phyloP scores from a whole-genome alignment of 2,888 invertebrate species.

The Synergus japonicus region DNA sequence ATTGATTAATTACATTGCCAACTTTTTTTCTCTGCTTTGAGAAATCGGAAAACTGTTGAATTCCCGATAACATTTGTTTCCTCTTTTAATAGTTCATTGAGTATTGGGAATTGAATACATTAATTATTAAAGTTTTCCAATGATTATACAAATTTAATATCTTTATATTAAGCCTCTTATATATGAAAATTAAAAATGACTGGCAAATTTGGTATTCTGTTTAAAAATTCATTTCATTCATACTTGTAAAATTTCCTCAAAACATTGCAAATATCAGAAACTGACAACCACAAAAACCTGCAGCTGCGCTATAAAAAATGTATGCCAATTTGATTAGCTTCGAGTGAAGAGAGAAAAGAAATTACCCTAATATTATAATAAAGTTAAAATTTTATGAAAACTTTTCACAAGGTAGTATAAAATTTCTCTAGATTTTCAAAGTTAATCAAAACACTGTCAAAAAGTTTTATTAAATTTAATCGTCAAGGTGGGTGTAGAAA shows the following conservation, averaged over 20 bases:
- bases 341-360: neutral
- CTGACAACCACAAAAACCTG: neutral
- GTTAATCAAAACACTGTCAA: neutral
- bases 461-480: neutral
- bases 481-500: neutral
- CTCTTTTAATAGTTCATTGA: neutral
- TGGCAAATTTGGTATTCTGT: neutral
- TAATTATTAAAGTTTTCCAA: neutral
- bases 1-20: constrained; percentile 3
- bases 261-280: neutral
- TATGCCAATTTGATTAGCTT: neutral
- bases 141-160: neutral
- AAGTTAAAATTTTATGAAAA: neutral
- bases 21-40: neutral
- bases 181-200: neutral
- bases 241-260: neutral
- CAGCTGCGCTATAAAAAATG: neutral
- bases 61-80: neutral
- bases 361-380: neutral
- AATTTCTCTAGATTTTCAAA: constrained; percentile 13
- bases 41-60: neutral
- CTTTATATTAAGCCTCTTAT: neutral
- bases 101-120: neutral
- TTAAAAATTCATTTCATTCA: neutral
- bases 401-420: neutral